phyloP scores from a whole-genome alignment of 2,113 vertebrate species.

The Brachyhypopomus gauderio region DNA sequence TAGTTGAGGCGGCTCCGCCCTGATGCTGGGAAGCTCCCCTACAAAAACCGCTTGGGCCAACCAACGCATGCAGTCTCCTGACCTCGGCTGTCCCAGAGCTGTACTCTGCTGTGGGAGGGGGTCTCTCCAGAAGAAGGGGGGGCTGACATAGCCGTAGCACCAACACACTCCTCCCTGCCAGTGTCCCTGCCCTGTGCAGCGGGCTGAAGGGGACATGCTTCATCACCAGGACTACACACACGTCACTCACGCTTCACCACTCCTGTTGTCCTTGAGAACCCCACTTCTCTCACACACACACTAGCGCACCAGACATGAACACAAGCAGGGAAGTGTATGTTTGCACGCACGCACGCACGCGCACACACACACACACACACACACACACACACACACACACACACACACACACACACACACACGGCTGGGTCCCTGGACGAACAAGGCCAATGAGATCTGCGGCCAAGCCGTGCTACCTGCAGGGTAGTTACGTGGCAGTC shows the following conservation, averaged over 20 bases:
- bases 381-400: neutral
- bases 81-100: too few relatives aligned
- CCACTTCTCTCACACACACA: neutral
- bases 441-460: constrained; percentile 37
- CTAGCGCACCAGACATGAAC: too few relatives aligned
- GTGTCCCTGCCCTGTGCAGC: constrained; percentile 38
- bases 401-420: constrained; percentile 16
- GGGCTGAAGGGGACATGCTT: constrained; percentile 49
- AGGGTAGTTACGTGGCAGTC: constrained; percentile 29
- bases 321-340: too few relatives aligned
- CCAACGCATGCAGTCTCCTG: too few relatives aligned
- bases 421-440: constrained; percentile 39
- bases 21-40: too few relatives aligned
- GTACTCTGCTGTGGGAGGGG: too few relatives aligned
- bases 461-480: constrained; percentile 1
- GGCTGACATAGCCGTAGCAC: neutral
- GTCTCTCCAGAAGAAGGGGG: neutral
- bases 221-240: constrained; percentile 56
- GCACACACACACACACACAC: neutral
- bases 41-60: too few relatives aligned
- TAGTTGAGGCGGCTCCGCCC: too few relatives aligned
- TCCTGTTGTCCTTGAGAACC: constrained; percentile 61
- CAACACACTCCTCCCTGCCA: neutral
- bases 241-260: constrained; percentile 43
- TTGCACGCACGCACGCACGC: neutral